Evolutionary conservation across 2,113 vertebrate genomes (phyloP).

Genomic region (Verasper variegatus): DNA sequence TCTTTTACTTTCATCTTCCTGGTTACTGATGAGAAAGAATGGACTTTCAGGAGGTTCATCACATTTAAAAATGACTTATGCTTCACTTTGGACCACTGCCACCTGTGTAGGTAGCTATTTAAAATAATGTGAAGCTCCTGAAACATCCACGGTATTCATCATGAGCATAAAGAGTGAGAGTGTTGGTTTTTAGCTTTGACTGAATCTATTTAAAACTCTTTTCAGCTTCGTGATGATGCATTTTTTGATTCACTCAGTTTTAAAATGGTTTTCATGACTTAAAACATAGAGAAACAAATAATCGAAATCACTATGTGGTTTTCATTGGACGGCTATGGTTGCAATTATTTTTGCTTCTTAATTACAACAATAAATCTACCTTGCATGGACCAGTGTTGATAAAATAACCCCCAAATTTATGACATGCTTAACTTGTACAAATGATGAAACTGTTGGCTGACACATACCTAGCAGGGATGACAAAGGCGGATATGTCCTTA

Average conservation of each 20-base stretch:
- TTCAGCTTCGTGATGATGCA: too few relatives aligned
- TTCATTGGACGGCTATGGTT: background rate
- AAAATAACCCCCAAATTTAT: background rate
- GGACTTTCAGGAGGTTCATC: background rate
- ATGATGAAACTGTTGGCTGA: background rate
- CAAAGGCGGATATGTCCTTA: background rate
- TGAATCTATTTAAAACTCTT: too few relatives aligned
- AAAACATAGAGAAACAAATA: too few relatives aligned
- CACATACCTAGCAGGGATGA: background rate
- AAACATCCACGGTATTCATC: too few relatives aligned
- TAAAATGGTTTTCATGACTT: too few relatives aligned
- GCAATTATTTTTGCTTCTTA: background rate
- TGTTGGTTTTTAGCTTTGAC: too few relatives aligned
- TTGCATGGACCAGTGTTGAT: background rate
- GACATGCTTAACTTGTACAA: background rate
- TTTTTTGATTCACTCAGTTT: too few relatives aligned
- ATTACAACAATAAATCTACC: background rate
- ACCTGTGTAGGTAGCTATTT: background rate
- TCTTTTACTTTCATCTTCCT: constrained; percentile 51
- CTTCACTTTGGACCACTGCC: background rate
- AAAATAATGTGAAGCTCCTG: too few relatives aligned
- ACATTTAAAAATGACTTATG: constrained; percentile 14
- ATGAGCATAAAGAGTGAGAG: too few relatives aligned
- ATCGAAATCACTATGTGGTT: background rate
- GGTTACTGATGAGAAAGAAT: constrained; percentile 29